phyloP scores from a whole-genome alignment of 2,797 vertebrate genomes.

The Falco columbarius region DNA sequence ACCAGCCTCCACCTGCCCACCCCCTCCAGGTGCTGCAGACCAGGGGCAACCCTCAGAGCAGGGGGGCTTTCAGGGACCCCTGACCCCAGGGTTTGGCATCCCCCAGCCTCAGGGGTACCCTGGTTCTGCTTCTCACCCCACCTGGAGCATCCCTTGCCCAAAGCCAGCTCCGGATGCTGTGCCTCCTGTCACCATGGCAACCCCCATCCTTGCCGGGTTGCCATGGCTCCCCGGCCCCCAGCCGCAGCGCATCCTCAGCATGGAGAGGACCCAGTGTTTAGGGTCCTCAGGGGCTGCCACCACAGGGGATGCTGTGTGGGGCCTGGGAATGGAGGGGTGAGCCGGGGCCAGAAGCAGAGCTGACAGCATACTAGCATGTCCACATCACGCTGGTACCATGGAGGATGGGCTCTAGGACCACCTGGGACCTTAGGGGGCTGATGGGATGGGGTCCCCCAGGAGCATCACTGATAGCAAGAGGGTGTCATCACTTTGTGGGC shows the following conservation, averaged over 20 bases:
- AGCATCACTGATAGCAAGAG: not conserved
- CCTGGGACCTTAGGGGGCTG: not conserved
- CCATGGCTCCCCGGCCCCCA: slow-evolving; percentile 60
- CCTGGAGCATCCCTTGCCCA: slow-evolving; percentile 32
- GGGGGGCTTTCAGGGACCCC: not conserved
- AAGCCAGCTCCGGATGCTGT: not conserved
- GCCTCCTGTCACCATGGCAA: slow-evolving; percentile 55
- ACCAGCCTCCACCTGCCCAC: not conserved
- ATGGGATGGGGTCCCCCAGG: not conserved
- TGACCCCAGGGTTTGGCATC: not conserved
- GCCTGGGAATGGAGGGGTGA: not conserved
- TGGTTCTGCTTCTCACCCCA: not conserved
- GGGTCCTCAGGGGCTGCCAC: slow-evolving; percentile 1
- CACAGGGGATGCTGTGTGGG: accelerated
- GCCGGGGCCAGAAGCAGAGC: accelerated
- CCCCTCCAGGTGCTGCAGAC: accelerated
- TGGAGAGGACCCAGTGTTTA: not conserved
- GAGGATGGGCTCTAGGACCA: accelerated
- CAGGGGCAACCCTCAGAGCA: not conserved
- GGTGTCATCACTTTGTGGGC: accelerated
- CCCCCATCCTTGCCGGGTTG: slow-evolving; percentile 47
- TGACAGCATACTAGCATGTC: not conserved
- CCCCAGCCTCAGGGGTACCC: not conserved
- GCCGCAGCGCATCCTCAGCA: not conserved
- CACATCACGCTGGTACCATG: accelerated